Base-by-base conservation (phyloP, 1,140 invertebrate species). In the Lucilia sericata region DNA sequence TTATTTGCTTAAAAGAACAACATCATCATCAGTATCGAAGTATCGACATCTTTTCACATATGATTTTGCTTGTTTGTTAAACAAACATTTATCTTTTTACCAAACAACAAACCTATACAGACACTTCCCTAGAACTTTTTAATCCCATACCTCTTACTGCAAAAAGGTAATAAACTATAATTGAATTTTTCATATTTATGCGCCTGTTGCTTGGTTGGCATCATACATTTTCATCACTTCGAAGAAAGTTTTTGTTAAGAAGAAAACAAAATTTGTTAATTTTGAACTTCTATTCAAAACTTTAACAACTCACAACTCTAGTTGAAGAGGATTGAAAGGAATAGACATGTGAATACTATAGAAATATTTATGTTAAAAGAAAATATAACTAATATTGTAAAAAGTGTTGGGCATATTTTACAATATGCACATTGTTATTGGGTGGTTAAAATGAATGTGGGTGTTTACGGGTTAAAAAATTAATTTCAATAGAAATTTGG, bases 161-260 rank as follows among this genome's bases (percentile, higher is more conserved):
- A 42, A 42, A 55, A 55, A 55, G 51, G 51, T 55, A 55, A 55
- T 55, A 55, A 55, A 55, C 51, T 55, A 55, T 55, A 55, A 55
- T 55, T 55, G 51, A 55, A 55, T 55, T 55, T 55, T 55, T 49
- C 49, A 49, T 49, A 14, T 49, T 49, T 49, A 2, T 30, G 25
- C 25, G 25, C 25, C 25, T 30, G 25, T 30, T 42, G 42, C 10
- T 7, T 42, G 5, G 42, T 42, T 42, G 42, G 42, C 2, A 42
- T 42, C 42, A 42, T 42, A 2, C 42, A 42, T 42, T 42, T 42
- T 42, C 42, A 42, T 42, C 42, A 42, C 42, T 42, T 42, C 42
- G 42, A 8, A 42, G 42, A 42, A 42, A 42, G 42, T 42, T 42
- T 42, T 42, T 30, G 25, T 30, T 30, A 3, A 30, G 25, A 30